Conservation (phyloP, 1,140 invertebrate genomes). For the Zeugodacus cucurbitae region DNA sequence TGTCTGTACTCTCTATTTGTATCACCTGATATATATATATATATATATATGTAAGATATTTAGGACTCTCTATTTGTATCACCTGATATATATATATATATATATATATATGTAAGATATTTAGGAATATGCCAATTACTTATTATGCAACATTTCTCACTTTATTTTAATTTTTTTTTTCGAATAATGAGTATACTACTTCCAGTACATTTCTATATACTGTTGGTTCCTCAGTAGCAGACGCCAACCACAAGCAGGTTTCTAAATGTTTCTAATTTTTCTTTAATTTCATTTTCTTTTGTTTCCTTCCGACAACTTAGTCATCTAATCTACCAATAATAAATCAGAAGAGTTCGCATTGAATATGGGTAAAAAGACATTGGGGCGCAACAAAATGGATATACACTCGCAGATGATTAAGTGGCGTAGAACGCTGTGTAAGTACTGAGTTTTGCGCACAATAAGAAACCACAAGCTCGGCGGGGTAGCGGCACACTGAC, state of each 20-base stretch:
- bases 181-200: background rate
- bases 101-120: too few species aligned
- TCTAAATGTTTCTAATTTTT: background rate
- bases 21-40: too few species aligned
- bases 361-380: background rate
- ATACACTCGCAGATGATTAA: background rate
- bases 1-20: too few species aligned
- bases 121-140: too few species aligned
- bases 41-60: too few species aligned
- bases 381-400: background rate
- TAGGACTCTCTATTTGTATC: too few species aligned
- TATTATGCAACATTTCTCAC: too few species aligned
- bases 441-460: background rate
- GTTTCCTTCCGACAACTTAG: background rate
- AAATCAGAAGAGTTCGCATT: background rate
- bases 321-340: background rate
- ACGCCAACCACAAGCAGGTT: too few species aligned
- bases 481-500: background rate
- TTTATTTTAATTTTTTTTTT: background rate
- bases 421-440: background rate
- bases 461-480: background rate
- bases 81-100: too few species aligned
- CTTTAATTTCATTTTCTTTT: background rate
- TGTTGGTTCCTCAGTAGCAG: too few species aligned
- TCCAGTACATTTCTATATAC: too few species aligned